Conservation (phyloP, 2,888 invertebrate species). For the Argyresthia goedartella region DNA sequence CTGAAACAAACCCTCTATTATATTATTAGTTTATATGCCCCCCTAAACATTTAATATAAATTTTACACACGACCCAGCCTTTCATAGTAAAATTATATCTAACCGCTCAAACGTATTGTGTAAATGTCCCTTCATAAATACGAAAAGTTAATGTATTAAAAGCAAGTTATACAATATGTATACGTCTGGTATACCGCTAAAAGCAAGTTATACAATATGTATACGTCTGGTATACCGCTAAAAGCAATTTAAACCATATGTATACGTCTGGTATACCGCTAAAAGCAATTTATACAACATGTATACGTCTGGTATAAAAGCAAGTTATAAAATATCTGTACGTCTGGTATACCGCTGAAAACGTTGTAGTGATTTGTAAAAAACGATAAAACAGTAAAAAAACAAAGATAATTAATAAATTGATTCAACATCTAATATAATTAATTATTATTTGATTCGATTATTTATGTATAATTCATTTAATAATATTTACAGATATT, state of each 20-base stretch:
- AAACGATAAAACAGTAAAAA: background rate
- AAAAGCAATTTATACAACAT: background rate
- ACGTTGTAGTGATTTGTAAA: background rate
- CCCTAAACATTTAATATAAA: background rate
- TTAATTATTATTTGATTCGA: background rate
- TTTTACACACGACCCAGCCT: constrained; percentile 56
- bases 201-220: background rate
- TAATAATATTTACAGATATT: constrained; percentile 42
- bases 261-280: background rate
- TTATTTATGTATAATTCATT: constrained; percentile 16
- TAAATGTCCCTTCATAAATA: too few relatives aligned
- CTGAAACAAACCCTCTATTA: background rate
- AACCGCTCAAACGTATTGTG: too few relatives aligned
- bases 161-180: background rate
- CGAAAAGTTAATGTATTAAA: background rate
- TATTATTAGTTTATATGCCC: background rate
- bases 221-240: background rate
- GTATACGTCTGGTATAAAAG: background rate
- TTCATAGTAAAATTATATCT: constrained; percentile 12
- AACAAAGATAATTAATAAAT: background rate
- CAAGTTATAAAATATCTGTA: background rate
- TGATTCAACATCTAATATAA: constrained; percentile 10
- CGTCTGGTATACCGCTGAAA: background rate
- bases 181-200: background rate
- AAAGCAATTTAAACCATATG: background rate